Evolutionary conservation across 2,888 invertebrate genomes (phyloP).

Genomic region (Drosophila pegasa): DNA sequence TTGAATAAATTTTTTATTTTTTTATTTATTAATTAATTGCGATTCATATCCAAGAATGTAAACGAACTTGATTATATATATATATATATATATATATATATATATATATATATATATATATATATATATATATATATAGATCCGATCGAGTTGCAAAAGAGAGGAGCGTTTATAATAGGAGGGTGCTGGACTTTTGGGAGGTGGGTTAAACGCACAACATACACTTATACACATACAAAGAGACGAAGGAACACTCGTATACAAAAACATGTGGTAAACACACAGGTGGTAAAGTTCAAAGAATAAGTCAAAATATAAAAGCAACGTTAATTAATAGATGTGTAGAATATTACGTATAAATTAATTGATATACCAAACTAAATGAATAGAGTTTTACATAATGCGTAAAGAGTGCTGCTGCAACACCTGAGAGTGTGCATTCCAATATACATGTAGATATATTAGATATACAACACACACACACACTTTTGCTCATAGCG

Average conservation of each 20-base stretch:
- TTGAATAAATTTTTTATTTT: no score
- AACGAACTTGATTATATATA: no score
- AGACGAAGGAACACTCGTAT: slow-evolving; percentile 1
- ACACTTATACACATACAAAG: neutral
- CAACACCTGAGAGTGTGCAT: slow-evolving; percentile 12
- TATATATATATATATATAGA: neutral
- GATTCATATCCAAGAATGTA: no score
- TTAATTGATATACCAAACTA: neutral
- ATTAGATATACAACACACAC: neutral
- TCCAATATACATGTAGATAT: slow-evolving; percentile 12
- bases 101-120: no score
- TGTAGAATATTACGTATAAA: neutral
- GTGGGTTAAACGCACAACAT: neutral
- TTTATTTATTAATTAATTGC: no score
- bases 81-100: no score
- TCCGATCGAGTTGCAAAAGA: neutral
- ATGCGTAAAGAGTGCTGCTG: slow-evolving; percentile 26
- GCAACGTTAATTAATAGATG: slow-evolving; percentile 1
- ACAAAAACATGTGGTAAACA: slow-evolving; percentile 2
- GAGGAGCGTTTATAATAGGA: neutral
- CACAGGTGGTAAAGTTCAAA: slow-evolving; percentile 5
- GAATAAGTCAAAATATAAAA: slow-evolving; percentile 15
- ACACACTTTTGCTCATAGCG: neutral
- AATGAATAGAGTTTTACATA: slow-evolving; percentile 6
- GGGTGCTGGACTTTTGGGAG: neutral